Evolutionary conservation across 1,140 invertebrate species (phyloP).

Genomic region (Aradophagus sp.): DNA sequence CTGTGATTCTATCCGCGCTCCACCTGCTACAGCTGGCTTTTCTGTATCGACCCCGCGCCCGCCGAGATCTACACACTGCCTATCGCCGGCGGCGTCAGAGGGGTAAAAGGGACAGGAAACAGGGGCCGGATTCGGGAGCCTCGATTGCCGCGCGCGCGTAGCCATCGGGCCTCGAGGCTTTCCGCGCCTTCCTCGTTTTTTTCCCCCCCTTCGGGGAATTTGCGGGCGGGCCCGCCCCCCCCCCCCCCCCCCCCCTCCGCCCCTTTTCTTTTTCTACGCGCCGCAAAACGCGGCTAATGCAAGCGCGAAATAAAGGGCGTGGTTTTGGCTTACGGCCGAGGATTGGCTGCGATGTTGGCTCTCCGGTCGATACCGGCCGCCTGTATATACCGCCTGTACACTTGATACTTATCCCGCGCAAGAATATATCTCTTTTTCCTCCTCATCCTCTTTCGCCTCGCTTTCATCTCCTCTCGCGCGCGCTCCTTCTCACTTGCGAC

Average conservation of each 20-base stretch:
- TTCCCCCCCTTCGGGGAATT: slow-evolving; percentile 42
- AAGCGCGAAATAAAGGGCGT: slow-evolving; percentile 75
- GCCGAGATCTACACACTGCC: no score
- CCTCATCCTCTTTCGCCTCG: slow-evolving; percentile 31
- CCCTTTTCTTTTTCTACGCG: slow-evolving; percentile 57
- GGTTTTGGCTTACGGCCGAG: slow-evolving; percentile 73
- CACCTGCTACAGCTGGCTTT: no score
- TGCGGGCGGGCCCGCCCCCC: no score
- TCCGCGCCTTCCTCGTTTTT: no score
- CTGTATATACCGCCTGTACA: slow-evolving; percentile 71
- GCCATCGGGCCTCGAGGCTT: slow-evolving; percentile 50
- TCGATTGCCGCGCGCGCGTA: slow-evolving; percentile 58
- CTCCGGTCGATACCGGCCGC: slow-evolving; percentile 73
- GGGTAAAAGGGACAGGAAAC: no score
- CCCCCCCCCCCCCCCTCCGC: slow-evolving; percentile 33
- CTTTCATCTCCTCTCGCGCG: slow-evolving; percentile 10
- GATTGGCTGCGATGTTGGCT: slow-evolving; percentile 74
- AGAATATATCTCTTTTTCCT: slow-evolving; percentile 59
- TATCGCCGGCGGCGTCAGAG: no score
- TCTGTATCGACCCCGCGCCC: no score
- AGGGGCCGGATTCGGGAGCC: slow-evolving; percentile 51
- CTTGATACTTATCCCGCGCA: slow-evolving; percentile 69
- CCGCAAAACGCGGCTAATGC: slow-evolving; percentile 71
- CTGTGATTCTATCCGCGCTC: no score
- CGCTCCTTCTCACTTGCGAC: neutral